Evolutionary conservation across 1,140 invertebrate genomes (phyloP), one percentile per base, ranked within the genome.

Genomic region (Fopius arisanus): DNA sequence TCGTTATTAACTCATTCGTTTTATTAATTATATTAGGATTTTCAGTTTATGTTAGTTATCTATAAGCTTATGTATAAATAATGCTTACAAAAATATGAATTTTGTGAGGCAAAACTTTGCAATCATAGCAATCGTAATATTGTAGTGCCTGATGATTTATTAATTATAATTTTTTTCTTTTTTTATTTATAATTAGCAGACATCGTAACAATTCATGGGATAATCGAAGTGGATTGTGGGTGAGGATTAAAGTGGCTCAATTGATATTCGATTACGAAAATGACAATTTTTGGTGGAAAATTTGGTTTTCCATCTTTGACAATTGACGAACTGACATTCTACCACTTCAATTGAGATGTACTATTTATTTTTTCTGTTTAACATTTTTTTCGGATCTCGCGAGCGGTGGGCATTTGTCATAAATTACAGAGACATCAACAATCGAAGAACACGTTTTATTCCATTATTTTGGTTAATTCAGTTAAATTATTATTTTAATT

Each of bases 41-140:
- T 37, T 59, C 26, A 59, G 5, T 12, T 59, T 26, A 19, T 28
- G 19, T 28, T 59, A 59, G 23, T 33, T 51, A 19, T 31, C 29
- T 67, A 67, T 74, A 74, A 72, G 65, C 76, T 69, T 78, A 68
- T 75, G 72, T 85, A 87, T 79, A 82, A 83, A 82, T 83, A 81
- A 86, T 85, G 76, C 81, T 84, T 87, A 88, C 81, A 88, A 88
- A 88, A 88, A 87, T 87, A 88, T 83, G 78, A 84, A 85, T 88
- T 88, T 84, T 71, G 78, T 78, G 83, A 86, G 83, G 82, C 82
- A 80, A 67, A 84, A 85, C 73, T 78, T 79, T 80, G 48, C 80
- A 83, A 83, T 82, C 75, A 80, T 78, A 81, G 78, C 28, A 41
- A 63, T 48, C 16, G 74, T 75, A 67, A 66, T 79, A 78, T 71